Conservation (phyloP, 2,113 vertebrate species). For the Datnioides undecimradiatus region DNA sequence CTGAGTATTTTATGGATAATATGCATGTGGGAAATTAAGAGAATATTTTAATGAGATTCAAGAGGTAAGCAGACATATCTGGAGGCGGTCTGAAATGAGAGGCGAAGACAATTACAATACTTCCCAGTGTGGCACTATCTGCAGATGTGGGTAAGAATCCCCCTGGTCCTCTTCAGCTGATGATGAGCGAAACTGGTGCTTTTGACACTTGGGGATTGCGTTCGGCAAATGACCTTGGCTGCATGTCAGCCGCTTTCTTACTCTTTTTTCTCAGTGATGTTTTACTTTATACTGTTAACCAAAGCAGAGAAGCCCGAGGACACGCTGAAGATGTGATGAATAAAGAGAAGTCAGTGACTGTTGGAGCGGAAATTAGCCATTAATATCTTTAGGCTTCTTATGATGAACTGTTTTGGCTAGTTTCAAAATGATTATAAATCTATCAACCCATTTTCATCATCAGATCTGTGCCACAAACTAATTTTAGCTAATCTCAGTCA, state of each 20-base stretch:
- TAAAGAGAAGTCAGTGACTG: background rate
- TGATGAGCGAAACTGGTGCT: slow-evolving; percentile 60
- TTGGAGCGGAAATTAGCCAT: background rate
- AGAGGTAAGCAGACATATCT: slow-evolving; percentile 70
- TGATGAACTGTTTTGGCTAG: background rate
- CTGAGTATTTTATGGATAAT: slow-evolving; percentile 64
- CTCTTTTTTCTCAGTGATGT: background rate
- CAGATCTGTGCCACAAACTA: slow-evolving; percentile 39
- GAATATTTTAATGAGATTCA: slow-evolving; percentile 76
- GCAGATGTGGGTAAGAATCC: slow-evolving; percentile 46
- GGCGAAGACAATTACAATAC: slow-evolving; percentile 58
- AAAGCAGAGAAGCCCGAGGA: background rate
- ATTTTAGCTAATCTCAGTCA: slow-evolving; percentile 61
- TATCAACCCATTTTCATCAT: slow-evolving; percentile 44
- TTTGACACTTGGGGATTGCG: slow-evolving; percentile 25
- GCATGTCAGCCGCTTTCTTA: slow-evolving; percentile 12
- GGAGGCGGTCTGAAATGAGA: slow-evolving; percentile 69
- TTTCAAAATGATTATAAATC: slow-evolving; percentile 15
- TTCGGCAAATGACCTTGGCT: slow-evolving; percentile 32
- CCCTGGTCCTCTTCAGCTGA: slow-evolving; percentile 37
- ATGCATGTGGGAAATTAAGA: slow-evolving; percentile 70
- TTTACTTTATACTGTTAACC: background rate
- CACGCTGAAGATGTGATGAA: background rate
- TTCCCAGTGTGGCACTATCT: slow-evolving; percentile 37
- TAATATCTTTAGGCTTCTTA: slow-evolving; percentile 10